Base-by-base conservation (phyloP, 2,113 vertebrate species). In the Mastomys coucha region DNA sequence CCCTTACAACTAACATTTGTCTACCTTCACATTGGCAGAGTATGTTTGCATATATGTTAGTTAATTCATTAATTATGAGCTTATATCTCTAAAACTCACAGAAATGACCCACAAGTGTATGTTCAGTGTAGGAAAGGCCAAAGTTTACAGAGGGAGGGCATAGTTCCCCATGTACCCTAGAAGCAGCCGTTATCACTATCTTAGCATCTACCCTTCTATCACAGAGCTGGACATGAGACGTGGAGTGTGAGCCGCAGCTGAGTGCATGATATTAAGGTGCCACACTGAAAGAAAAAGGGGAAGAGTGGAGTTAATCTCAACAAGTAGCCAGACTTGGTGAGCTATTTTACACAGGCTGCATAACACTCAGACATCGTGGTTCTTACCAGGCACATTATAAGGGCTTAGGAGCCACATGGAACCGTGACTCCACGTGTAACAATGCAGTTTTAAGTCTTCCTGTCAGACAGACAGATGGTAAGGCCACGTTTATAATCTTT, bases 21-120 rank as follows among this genome's bases (percentile, higher is more conserved):
- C 22, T 60, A 20, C 14, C 53, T 95, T 95, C 63, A 82, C 0
- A 58, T 42, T 20, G 42, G 70, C 39, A 94, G 91, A 72, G 5
- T 36, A 19, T 45, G 17, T 69, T 53, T 73, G 24, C 1, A 14
- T 1, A 60, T 2, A 1, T 22, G 67, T 39, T 67, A 78, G 67
- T 56, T 67, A 78, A 67, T 56, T 85, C 73, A 72, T 76, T 91
- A 87, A 49, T 73, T 78, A 42, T 76, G 14, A 90, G 82, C n/a
- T 82, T 90, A 20, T 22, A 73, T 75, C 88, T 89, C 73, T 93
- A 78, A 95, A 91, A 67, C 33, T 92, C 88, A 90, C 19, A 89
- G 26, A 94, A 88, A 28, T 76, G 53, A 91, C 56, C 72, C 91
- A 76, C 12, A 76, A 76, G 77, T 45, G 45, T 24, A 56, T 89